Conservation (phyloP, 2,888 invertebrate species). For the Hirtodrosophila alboralis region DNA sequence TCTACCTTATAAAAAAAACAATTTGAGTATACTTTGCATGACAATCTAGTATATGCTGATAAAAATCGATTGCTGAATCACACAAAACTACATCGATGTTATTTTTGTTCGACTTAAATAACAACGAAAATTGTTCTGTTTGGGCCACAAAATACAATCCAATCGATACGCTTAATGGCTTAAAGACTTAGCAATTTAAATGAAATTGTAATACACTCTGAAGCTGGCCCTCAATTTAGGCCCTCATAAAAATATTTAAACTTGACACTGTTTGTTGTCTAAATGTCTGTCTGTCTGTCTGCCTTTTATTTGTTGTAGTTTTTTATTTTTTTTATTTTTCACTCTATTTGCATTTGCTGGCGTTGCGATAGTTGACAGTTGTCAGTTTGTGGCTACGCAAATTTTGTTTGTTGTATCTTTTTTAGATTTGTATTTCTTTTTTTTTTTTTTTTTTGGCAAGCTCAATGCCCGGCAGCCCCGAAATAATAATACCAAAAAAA, state of each 20-base stretch:
- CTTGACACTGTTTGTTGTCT: constrained; percentile 66
- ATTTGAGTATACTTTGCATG: constrained; percentile 7
- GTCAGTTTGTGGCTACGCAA: constrained; percentile 36
- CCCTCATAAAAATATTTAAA: constrained; percentile 54
- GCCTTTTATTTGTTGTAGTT: constrained; percentile 4
- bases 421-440: constrained; percentile 6
- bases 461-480: constrained; percentile 53
- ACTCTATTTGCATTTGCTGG: constrained; percentile 41
- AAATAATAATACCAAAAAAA: constrained; percentile 53
- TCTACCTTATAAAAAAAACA: constrained; percentile 1
- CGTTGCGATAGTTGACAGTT: constrained; percentile 44
- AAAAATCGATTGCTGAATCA: constrained; percentile 28
- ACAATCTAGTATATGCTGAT: constrained; percentile 21
- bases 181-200: constrained; percentile 27
- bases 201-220: constrained; percentile 21
- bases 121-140: constrained; percentile 3
- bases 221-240: constrained; percentile 15
- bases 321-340: constrained; percentile 3
- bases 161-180: constrained; percentile 37
- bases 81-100: constrained; percentile 10
- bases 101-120: not conserved
- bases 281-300: constrained; percentile 15
- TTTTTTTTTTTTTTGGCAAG: constrained; percentile 41
- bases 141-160: not conserved
- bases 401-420: constrained; percentile 28